Base-by-base conservation (phyloP, 2,888 invertebrate genomes). In the Orthosia gracilis region DNA sequence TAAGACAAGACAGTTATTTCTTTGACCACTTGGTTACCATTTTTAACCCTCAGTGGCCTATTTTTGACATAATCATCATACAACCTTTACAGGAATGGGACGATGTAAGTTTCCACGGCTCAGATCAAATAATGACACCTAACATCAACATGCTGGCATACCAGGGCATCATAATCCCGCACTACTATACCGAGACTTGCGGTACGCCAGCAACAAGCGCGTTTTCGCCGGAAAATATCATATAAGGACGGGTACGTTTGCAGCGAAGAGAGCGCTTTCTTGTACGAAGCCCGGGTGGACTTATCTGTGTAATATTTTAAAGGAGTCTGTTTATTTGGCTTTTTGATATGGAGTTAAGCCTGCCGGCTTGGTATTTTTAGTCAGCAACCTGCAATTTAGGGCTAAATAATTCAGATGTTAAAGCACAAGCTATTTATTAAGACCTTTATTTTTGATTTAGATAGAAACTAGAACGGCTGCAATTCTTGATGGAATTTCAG, bases 101-200 rank as follows among this genome's bases (percentile, higher is more conserved):
- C 89, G 99, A 99, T 92, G 98, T 98, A 15, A 97, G 98, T 86
- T 98, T 98, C 90, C 98, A 98, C 88, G 98, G 99, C 0, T 98
- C 98, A 0, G 96, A 97, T 87, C 98, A 98, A 94, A 98, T 98
- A 88, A 97, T 98, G 73, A 99, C 99, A 0, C 98, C 98, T 0
- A 98, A 99, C 92, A 98, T 99, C 73, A 99, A 99, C 93, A 97
- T 98, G 15, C 91, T 99, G 73, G 98, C 98, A 0, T 98, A 98
- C 92, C 97, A 98, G 89, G 99, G 99, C 4, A 96, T 98, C 50
- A 97, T 98, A 77, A 94, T 99, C 58, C 98, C 98, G 89, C 97
- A 97, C 86, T 98, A 98, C 90, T 99, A 99, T 91, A 98, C 97
- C 0, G 97, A 98, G 78, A 97, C 98, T 0, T 97, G 98, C 49